Evolutionary conservation across 2,797 vertebrate species (phyloP), one percentile per base, ranked within the genome.

Genomic region (Pogonophryne albipinna): DNA sequence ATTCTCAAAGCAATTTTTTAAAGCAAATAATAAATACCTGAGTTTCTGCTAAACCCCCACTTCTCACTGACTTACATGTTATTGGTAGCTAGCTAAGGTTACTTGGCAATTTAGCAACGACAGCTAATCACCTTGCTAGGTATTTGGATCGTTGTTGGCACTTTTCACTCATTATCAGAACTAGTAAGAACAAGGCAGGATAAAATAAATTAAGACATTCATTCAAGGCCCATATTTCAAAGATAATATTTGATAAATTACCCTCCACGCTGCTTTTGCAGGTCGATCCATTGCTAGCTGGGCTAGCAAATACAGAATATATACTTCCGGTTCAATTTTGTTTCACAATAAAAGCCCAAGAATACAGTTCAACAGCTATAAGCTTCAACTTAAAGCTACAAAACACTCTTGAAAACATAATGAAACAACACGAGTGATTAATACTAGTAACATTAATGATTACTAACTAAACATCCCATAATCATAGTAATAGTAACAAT

Each of bases 291-390:
- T 92, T 7, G 73, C 58, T 83, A 79, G 16, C 50, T 12, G 41
- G 1, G 1, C n/a, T 53, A 66, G 58, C 64, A 8, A 15, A 3
- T 19, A 44, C 27, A 9, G 27, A 1, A 8, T 38, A 3, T 1
- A 10, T 1, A 46, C 42, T 84, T 90, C 90, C 90, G 82, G 80
- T 17, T 42, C 0, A 0, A 19, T 3, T 6, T 41, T 0, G 3
- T 79, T 90, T 85, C 85, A 90, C 31, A 89, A 66, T 67, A 82
- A 88, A 75, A 74, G 85, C 27, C 0, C 23, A 1, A 52, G 4
- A 1, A 14, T 4, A 42, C 10, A 31, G 0, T 23, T 51, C 6
- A 2, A 11, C 11, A 14, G 0, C 7, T 10, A 13, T 10, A 15
- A 0, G 6, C 2, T 7, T 64, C 56, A 57, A 0, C 58, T 56